Base-by-base conservation (phyloP, 2,113 vertebrate genomes). In the Rhinolophus sinicus region DNA sequence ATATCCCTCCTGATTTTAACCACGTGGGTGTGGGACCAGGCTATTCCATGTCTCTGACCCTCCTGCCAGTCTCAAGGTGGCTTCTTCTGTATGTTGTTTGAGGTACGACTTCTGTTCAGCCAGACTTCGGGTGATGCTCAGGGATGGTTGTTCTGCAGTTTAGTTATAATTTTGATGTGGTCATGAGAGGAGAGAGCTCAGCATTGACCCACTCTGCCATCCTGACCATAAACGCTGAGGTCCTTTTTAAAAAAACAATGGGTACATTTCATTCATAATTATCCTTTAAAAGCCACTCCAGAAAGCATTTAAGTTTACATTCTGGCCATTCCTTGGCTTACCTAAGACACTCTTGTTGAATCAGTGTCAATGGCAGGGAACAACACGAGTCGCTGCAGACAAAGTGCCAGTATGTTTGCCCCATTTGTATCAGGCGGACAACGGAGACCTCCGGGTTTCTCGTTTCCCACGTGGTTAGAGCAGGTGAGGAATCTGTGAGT, bases 351-450 rank as follows among this genome's bases (percentile, higher is more conserved):
- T 65, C n/a, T 26, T 19, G 1, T 4, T 11, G 33, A 14, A 0
- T n/a, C 19, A 14, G 70, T 3, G 0, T 16, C 40, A 2, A 3
- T 4, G 8, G 2, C 40, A 11, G 24, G 2, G 40, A 22, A 30
- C 13, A 4, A 33, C 5, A 2, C 10, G 3, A 2, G 40, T 5
- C 2, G 56, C 50, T 1, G 11, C 1, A 11, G 35, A 15, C 30
- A 1, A 1, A 9, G 0, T 0, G 11, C 30, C 56, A 7, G 12
- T 8, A 2, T 0, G 0, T 6, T 19, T 2, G 2, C 16, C 0
- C 0, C 0, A 6, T 12, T 12, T 1, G 5, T 12, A 6, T n/a
- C 5, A 7, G 56, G 77, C 6, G 2, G 4, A 12, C 2, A 6
- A 11, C 0, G 33, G 6, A 11, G 4, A 12, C 22, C 4, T 8